Base-by-base conservation (phyloP, 1,140 invertebrate genomes). In the Caerostris darwini region DNA sequence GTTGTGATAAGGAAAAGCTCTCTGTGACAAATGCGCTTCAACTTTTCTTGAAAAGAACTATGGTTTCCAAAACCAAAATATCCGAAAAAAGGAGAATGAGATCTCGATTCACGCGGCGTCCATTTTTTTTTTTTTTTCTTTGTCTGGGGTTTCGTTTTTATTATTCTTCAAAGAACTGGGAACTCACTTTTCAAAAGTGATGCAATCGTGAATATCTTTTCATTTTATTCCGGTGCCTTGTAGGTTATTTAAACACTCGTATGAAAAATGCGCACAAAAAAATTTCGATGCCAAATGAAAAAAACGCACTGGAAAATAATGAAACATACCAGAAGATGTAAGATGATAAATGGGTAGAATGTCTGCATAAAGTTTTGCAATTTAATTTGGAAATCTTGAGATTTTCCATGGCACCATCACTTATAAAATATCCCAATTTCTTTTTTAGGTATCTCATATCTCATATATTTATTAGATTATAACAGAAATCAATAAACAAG, bases 21-120 rank as follows among this genome's bases (percentile, higher is more conserved):
- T 85, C 82, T 57, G 57, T 59, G 82, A 85, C 82, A 85, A 85
- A 85, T 85, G 82, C 57, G 56, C 82, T 85, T 58, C 57, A 85
- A 59, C 82, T 85, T 85, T 59, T 85, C 82, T 57, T 34, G 82
- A 34, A 85, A 85, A 85, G 5, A 56, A 85, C 82, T 85, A 58
- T 85, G 56, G 82, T 59, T 85, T 59, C 82, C 19, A n/a, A 85
- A 85, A 85, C 54, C 56, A 19, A 85, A 59, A 59, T 59, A 57
- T 85, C 82, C 3, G 54, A 58, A 85, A n/a, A 83, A 57, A n/a
- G 56, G 57, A 58, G 82, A 59, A 77, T 77, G 69, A 85, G n/a
- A 85, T 85, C 82, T 85, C 6, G 82, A 58, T 85, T 85, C 82
- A 85, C 54, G 82, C 57, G n/a, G 34, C 54, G 10, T 57, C 17